Evolutionary conservation across 2,113 vertebrate species (phyloP), one percentile per base, ranked within the genome.

Genomic region (Pseudorasbora parva): DNA sequence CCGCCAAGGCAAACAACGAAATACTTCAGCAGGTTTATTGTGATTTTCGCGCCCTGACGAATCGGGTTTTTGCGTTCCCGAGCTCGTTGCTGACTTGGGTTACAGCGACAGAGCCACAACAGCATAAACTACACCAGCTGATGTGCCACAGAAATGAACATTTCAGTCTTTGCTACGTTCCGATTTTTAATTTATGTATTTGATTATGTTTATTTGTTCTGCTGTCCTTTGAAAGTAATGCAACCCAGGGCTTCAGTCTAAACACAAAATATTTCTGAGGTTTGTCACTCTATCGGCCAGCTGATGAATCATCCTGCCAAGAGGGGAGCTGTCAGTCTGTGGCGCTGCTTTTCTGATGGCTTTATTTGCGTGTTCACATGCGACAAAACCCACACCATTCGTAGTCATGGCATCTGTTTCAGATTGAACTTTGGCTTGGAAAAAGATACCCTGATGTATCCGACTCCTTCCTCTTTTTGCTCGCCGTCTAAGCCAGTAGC

Each of bases 231-330:
- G 25, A 56, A 30, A 64, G 41, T 59, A 54, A 75, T 51, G 59
- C 76, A 75, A 81, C 62, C 12, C n/a, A 19, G n/a, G 84, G 59
- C 30, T 75, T 66, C 33, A 47, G 77, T 64, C 59, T n/a, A 49
- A 45, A 56, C 37, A 77, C n/a, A 1, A n/a, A 77, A 59, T 37
- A 41, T 74, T 43, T 37, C 47, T 60, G 83, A 74, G 83, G 77
- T 82, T 85, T 56, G 71, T 73, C 78, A 33, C 51, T 71, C 17
- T 45, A 81, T 54, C 49, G 19, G 60, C 73, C 72, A 60, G 45
- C 59, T 33, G n/a, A 56, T 82, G 84, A 86, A 77, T 82, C 25
- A 80, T 66, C 78, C 41, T 62, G 41, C 78, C 17, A 66, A 80
- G 60, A 66, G 10, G 8, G 43, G 43, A 80, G 25, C 59, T 81